Evolutionary conservation across 2,797 vertebrate species (phyloP), one percentile per base, ranked within the genome.

Genomic region (Vireo griseus): DNA sequence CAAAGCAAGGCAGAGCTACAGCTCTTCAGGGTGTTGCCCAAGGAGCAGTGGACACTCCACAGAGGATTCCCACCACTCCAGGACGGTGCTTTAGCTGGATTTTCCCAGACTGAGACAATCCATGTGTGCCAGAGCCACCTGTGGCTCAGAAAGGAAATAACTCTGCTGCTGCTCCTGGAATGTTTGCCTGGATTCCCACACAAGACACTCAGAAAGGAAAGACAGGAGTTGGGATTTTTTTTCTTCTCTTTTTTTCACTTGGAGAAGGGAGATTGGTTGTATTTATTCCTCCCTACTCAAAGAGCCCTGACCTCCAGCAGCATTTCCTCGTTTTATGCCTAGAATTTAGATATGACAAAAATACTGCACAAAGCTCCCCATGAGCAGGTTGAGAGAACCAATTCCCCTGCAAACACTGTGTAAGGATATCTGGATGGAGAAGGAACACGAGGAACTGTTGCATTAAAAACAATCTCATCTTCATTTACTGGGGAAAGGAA

Each of bases 161-260:
- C 44, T 86, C 77, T 42, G 6, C 77, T 74, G 63, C 68, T 84
- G 33, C 50, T 86, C 69, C 73, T 92, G 76, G 51, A 88, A 51
- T 26, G 33, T 28, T 44, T 33, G 51, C 35, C 39, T 62, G 74
- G 65, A 54, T 91, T 81, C 85, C 84, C 5, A 2, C 42, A 33
- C 40, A 4, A 22, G 11, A 72, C 20, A 54, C 58, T 81, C 39
- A 24, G 44, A 35, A 35, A 54, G 29, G 19, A 82, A 39, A 75
- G 51, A 50, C 2, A 47, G 47, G 35, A 81, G 13, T 14, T 47
- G 33, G 37, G 15, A 4, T 18, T 18, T 11, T 8, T 11, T 18
- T 18, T 11, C 7, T 11, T 3, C 8, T 6, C 6, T 16, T 40
- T 52, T 50, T 11, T 22, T 18, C 6, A 1, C 24, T 22, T 44